Evolutionary conservation across 2,888 invertebrate genomes (phyloP).

Genomic region (Atherix ibis): DNA sequence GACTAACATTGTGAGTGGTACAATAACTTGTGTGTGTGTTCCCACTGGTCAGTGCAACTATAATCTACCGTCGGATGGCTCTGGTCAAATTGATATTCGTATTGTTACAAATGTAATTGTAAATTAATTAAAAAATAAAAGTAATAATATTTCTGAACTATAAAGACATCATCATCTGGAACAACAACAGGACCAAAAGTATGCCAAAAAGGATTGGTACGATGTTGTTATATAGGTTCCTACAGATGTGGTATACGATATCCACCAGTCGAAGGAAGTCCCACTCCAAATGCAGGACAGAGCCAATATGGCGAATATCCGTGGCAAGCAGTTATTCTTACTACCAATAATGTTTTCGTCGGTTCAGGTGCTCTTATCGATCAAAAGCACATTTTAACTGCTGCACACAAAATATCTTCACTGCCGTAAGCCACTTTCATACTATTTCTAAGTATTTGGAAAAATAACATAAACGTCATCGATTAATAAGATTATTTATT

Average conservation of each 20-base stretch:
- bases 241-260: slow-evolving; percentile 24
- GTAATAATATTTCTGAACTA: neutral
- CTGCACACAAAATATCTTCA: slow-evolving; percentile 50
- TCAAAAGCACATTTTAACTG: slow-evolving; percentile 51
- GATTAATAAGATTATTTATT: no score
- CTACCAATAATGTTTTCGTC: slow-evolving; percentile 44
- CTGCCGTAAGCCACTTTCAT: slow-evolving; percentile 37
- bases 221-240: slow-evolving; percentile 23
- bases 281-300: slow-evolving; percentile 35
- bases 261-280: slow-evolving; percentile 21
- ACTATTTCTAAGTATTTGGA: no score
- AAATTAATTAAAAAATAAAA: neutral
- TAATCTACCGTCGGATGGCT: slow-evolving; percentile 34
- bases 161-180: slow-evolving; percentile 2
- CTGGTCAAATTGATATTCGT: slow-evolving; percentile 43
- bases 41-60: slow-evolving; percentile 27
- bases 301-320: slow-evolving; percentile 54
- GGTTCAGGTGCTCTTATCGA: slow-evolving; percentile 59
- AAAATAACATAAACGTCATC: no score
- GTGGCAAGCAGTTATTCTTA: slow-evolving; percentile 51
- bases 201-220: slow-evolving; percentile 21
- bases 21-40: slow-evolving; percentile 23
- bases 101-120: slow-evolving; percentile 42
- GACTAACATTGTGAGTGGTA: neutral
- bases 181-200: slow-evolving; percentile 12